Evolutionary conservation across 2,113 vertebrate genomes (phyloP), one percentile per base, ranked within the genome.

Genomic region (Rhagologus leucostigma): DNA sequence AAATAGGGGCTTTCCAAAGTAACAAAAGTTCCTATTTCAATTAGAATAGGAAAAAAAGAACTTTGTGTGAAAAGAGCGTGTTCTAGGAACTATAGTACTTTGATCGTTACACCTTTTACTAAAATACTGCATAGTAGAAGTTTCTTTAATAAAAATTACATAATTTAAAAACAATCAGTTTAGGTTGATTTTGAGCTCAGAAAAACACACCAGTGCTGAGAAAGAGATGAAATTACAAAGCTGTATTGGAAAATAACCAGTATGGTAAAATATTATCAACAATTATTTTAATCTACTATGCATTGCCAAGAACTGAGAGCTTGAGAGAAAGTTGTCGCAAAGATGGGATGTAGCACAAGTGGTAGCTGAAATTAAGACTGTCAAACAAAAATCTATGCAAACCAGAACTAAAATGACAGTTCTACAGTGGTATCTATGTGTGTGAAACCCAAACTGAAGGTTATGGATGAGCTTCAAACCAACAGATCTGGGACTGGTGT

Each of bases 401-500:
- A 94, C 44, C 82, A 88, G 79, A 95, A 74, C 77, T 50, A 68
- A 82, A 97, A 91, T 92, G 95, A 75, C 85, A 91, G 76, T 96
- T 97, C 87, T 91, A 47, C 68, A 60, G 70, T 81, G 69, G 70
- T 76, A 62, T 24, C 46, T 87, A 9, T 82, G 74, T 15, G 75
- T 82, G 59, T 83, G 78, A 91, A 87, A 65, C 53, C 39, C 68
- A 94, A 95, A 96, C 4, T 84, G 86, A 95, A 96, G 76, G 89
- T 95, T 96, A 86, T 37, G 73, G 83, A 68, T 78, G 56, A 89
- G 68, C 87, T 93, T 97, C 84, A 82, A 79, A 95, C 86, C 84
- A 88, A 67, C 39, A 71, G 63, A 89, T n/a, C 65, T 92, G 92
- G 87, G 81, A 83, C 62, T 65, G 65, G 74, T 76, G 47, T 80